Percentiles rank a stretch among this genome's conserved stretches.
Evolutionary conservation across 2,113 vertebrate genomes (phyloP).

Genomic region (Gymnobelideus leadbeateri): DNA sequence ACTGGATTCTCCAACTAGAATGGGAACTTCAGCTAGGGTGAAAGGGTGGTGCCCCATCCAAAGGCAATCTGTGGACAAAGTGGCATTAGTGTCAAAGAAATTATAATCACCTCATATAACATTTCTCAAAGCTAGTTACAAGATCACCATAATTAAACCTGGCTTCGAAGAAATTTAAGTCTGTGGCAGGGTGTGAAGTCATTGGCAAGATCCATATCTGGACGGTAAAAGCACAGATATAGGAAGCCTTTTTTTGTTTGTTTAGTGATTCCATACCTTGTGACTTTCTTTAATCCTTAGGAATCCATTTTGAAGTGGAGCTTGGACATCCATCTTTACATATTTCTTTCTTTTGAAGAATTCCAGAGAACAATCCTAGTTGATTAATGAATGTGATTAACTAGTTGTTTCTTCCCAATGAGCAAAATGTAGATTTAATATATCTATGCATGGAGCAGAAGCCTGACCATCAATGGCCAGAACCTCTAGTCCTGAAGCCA

Average conservation of each 20-base stretch:
- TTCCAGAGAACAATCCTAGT: not conserved
- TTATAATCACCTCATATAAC: not conserved
- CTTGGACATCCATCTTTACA: not conserved
- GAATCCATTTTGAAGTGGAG: fast-evolving
- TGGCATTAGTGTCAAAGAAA: not conserved
- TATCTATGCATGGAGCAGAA: not conserved
- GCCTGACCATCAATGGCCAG: not conserved
- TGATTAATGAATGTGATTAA: not conserved
- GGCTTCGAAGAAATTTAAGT: not conserved
- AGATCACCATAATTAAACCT: not conserved
- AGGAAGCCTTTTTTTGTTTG: not conserved
- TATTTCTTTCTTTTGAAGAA: not conserved
- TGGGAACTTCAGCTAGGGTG: not conserved
- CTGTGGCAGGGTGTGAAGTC: fast-evolving
- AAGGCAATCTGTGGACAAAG: not conserved
- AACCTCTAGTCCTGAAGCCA: not conserved
- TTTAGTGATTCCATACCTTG: fast-evolving
- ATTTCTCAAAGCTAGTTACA: not conserved
- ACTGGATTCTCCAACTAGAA: not conserved
- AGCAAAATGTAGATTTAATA: too few relatives aligned
- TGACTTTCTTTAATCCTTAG: not conserved
- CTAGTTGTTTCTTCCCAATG: not conserved
- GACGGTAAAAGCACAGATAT: not conserved
- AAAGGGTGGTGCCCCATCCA: not conserved
- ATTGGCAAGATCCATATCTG: not conserved